Conservation (phyloP, 2,113 vertebrate genomes). For the Eonycteris spelaea region DNA sequence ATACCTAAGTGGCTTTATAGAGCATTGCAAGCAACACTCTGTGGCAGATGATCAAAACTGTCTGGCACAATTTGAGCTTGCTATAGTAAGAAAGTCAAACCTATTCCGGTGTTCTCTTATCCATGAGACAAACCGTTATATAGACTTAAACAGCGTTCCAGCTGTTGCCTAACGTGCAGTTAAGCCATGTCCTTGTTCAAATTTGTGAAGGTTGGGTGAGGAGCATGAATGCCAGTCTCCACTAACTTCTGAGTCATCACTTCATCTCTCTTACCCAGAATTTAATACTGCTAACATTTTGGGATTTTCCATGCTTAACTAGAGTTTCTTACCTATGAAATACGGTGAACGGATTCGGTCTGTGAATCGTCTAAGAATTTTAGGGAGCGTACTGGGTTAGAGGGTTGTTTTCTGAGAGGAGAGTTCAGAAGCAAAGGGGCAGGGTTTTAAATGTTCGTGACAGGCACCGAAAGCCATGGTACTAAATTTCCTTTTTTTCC, state of each 20-base stretch:
- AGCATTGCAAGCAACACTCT: slow-evolving; percentile 87
- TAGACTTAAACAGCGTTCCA: slow-evolving; percentile 79
- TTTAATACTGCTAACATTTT: neutral
- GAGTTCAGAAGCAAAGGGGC: neutral
- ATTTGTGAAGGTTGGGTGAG: neutral
- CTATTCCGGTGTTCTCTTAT: slow-evolving; percentile 83
- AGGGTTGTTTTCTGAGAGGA: neutral
- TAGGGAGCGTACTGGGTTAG: neutral
- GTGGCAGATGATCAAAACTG: slow-evolving; percentile 78
- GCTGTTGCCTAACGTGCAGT: neutral
- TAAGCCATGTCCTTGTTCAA: neutral
- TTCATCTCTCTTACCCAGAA: neutral
- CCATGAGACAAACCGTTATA: slow-evolving; percentile 81
- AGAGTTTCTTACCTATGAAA: neutral
- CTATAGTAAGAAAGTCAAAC: slow-evolving; percentile 84
- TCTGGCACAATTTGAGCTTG: slow-evolving; percentile 89
- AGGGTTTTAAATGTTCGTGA: neutral
- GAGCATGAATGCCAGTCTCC: neutral
- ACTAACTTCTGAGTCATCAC: neutral
- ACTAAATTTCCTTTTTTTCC: neutral
- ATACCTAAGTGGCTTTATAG: neutral
- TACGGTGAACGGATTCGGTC: neutral
- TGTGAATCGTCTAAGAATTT: neutral
- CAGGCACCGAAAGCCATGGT: fast-evolving
- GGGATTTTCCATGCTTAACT: neutral